A percentile compares a stretch with the other conserved stretches of the same genome.
Conservation (phyloP, 37 sponge, comb jelly and placozoan species). For the Aphrocallistes beatrix region DNA sequence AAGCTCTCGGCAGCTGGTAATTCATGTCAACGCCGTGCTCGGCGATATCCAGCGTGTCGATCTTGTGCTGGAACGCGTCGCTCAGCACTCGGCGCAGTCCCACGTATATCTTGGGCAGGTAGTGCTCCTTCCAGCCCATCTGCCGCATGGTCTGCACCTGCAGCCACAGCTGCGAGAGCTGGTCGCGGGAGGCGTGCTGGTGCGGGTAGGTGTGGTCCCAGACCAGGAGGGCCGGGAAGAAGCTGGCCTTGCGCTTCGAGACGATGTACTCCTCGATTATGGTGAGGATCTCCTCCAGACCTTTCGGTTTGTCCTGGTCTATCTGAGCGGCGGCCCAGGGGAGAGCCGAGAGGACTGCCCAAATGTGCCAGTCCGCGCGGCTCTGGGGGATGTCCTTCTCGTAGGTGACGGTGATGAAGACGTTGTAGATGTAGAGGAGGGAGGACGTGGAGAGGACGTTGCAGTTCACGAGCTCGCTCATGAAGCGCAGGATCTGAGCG, state of each 20-base stretch:
- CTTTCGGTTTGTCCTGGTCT: conserved; percentile 35
- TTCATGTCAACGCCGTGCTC: conserved; percentile 48
- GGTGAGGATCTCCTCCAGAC: conserved; percentile 50
- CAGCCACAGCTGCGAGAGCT: conserved; percentile 65
- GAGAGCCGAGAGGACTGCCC: conserved; percentile 67
- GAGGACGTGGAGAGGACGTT: conserved; percentile 58
- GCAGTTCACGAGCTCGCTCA: conserved; percentile 81
- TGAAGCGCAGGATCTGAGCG: conserved; percentile 42
- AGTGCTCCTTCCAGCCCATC: conserved; percentile 69
- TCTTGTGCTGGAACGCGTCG: conserved; percentile 51
- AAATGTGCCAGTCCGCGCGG: conserved; percentile 74
- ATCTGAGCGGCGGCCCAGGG: conserved; percentile 52
- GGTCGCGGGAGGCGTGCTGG: conserved; percentile 34
- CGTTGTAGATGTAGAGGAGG: conserved; percentile 60
- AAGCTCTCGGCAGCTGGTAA: conserved; percentile 66
- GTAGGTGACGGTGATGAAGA: conserved; percentile 66
- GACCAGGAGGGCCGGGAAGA: conserved; percentile 59
- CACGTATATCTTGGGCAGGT: conserved; percentile 14
- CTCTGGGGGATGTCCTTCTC: conserved; percentile 70
- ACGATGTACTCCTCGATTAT: conserved; percentile 55
- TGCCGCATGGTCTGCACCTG: conserved; percentile 70
- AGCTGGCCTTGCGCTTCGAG: conserved; percentile 59
- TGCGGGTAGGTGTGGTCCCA: conserved; percentile 50
- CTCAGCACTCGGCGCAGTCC: conserved; percentile 18
- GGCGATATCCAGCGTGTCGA: conserved; percentile 54